Evolutionary conservation across 2,113 vertebrate genomes (phyloP), one percentile per base, ranked within the genome.

Genomic region (Mola mola): DNA sequence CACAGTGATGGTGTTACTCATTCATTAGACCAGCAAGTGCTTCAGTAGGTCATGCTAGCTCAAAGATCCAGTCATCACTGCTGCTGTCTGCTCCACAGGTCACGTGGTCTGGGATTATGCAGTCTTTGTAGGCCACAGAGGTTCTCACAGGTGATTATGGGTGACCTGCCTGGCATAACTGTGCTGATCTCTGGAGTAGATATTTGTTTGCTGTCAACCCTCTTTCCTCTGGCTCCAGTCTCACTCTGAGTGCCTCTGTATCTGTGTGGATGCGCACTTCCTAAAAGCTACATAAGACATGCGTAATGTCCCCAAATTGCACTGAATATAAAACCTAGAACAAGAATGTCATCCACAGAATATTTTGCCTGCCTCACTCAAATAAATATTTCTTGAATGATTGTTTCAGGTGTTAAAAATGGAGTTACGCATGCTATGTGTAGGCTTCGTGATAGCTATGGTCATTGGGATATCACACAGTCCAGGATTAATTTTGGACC

Each of bases 101-200:
- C 88, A 88, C 77, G 78, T 86, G 65, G 34, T 58, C 53, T 87
- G 75, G 89, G 85, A 89, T 88, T 86, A 85, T 48, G 62, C 71
- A 44, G 77, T 86, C 73, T 85, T 85, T 87, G 63, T 89, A 86
- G 79, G 68, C 85, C 75, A 87, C 75, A 84, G 78, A 81, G 76
- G 81, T 86, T 84, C 69, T 85, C 77, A 75, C 91, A 92, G 91
- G 91, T 93, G 91, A 92, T 78, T 88, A 91, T 83, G 68, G 77
- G 67, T 83, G 83, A 75, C 73, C 40, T 83, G 65, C 59, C 59
- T 82, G 70, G 76, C 15, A 24, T 78, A 79, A 80, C 67, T 65
- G 72, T 75, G 78, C 49, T 74, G 70, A 84, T 68, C 48, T 86
- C 43, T 80, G 69, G 31, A 77, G 82, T 79, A 82, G 66, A 84